Evolutionary conservation across 2,888 invertebrate genomes (phyloP).

Genomic region (Empis livida): DNA sequence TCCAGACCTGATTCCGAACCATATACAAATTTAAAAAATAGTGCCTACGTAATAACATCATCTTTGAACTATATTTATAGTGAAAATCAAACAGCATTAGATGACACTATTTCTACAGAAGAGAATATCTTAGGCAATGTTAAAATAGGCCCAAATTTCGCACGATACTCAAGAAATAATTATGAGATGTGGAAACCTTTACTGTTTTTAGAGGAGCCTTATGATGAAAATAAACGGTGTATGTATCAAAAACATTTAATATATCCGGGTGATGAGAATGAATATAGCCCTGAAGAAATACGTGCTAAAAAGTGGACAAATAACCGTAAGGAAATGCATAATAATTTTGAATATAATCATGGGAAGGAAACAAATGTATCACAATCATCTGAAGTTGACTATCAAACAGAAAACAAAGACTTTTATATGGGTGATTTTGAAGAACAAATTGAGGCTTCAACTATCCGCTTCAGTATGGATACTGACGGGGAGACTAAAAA

Average conservation of each 20-base stretch:
- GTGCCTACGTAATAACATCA: conserved; percentile 12
- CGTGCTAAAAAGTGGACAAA: conserved; percentile 23
- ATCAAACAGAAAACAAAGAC: background rate
- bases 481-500: conserved; percentile 27
- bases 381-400: background rate
- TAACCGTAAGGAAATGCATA: background rate
- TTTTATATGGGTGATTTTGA: conserved; percentile 17
- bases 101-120: conserved; percentile 3
- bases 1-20: conserved; percentile 2
- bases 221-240: conserved; percentile 30
- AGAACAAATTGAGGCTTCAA: conserved; percentile 30
- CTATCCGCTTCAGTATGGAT: conserved; percentile 29
- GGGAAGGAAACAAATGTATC: background rate
- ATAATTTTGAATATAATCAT: background rate
- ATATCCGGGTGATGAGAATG: conserved; percentile 29
- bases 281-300: conserved; percentile 34
- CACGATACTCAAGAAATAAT: conserved; percentile 28
- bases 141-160: conserved; percentile 29
- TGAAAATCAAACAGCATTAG: conserved; percentile 5
- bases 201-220: conserved; percentile 32
- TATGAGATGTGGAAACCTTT: conserved; percentile 35
- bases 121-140: conserved; percentile 19
- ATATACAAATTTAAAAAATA: conserved; percentile 14
- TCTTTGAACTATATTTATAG: conserved; percentile 14
- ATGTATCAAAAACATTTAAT: conserved; percentile 31